Base-by-base conservation (phyloP, 2,888 invertebrate species). In the Agonopterix subpropinquella region DNA sequence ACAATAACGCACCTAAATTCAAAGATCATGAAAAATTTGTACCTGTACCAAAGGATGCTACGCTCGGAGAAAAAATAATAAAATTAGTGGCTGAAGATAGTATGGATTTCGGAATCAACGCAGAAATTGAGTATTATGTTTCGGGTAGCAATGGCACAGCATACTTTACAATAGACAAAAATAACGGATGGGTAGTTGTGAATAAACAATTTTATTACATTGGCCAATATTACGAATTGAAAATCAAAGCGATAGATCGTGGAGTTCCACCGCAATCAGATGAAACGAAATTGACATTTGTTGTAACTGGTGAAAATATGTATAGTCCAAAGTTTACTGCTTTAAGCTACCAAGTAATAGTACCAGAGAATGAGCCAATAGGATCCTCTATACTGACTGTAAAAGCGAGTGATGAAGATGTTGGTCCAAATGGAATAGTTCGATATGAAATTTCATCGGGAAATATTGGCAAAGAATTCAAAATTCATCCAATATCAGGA, bases 1-100 rank as follows among this genome's bases (percentile, higher is more conserved):
- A 98, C 73, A 96, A 97, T 71, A 95, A 97, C 73, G 92, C 96
- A 7, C 98, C 98, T 0, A 92, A 91, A 66, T 98, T 98, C 70
- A 92, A 92, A 59, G 86, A 92, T 45, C 80, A 91, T 42, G 91
- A 92, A 58, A 96, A 94, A 67, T 89, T 96, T 43, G 92, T 94
- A 1, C 95, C 96, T 0, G 93, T 97, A 1, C 95, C 96, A 0
- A 94, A 95, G 73, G 93, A 92, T 58, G 94, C 95, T 0, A 77
- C 84, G 0, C 71, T 91, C 4, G 95, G 94, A 1, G 94, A 94
- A 73, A 91, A 91, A 55, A 90, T 98, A 11, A 84, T 95, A 8
- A 92, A 92, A 70, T 86, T 97, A 4, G 77, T 90, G 47, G 96
- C 96, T 0, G 91, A 89, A 61, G 96, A 97, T 74, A 90, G 92